Evolutionary conservation across 2,888 invertebrate genomes (phyloP), one percentile per base, ranked within the genome.

Genomic region (Rotaria magnacalcarata): DNA sequence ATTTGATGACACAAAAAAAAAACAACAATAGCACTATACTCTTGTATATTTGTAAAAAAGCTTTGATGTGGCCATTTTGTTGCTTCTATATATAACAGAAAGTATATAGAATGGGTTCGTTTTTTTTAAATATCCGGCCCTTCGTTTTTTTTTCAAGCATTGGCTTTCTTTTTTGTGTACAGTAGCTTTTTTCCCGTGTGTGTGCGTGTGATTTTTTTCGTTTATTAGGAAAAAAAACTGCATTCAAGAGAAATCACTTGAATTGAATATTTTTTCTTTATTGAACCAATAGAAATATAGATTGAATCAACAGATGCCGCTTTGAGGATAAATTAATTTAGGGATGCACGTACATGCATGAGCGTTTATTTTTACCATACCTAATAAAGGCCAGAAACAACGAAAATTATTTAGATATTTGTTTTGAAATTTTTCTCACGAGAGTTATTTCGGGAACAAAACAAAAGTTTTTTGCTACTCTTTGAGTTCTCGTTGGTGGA

Each of bases 101-200:
- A 67, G 67, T 67, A 67, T 67, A 34, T 67, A 67, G 67, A 67
- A 41, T 34, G 67, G 67, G 67, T 67, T 67, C 67, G 16, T 67
- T 67, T 67, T 67, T 67, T 67, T 67, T 52, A 52, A 47, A 67
- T 67, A 67, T 34, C 67, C 67, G 67, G 34, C 27, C 67, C 19
- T 67, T 67, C 27, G 67, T 56, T 67, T 67, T 14, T 67, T 41
- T 67, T 67, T 34, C 67, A 34, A 67, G 67, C 67, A 67, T 67
- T 67, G 67, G 52, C 52, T 16, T 67, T 67, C 34, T 27, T 67
- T 67, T 67, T 67, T 67, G 19, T 67, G 67, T 67, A 67, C 67
- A 67, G 67, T 67, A 67, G 34, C 67, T 67, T 67, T 60, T 67
- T 67, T 67, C 67, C 67, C 67, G 41, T 41, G 67, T 67, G 34